These are phyloP conservation scores for Chionomys nivalis DNA, from an alignment of 2,113 vertebrate genomes.

Conservation along the genomic window DNA sequence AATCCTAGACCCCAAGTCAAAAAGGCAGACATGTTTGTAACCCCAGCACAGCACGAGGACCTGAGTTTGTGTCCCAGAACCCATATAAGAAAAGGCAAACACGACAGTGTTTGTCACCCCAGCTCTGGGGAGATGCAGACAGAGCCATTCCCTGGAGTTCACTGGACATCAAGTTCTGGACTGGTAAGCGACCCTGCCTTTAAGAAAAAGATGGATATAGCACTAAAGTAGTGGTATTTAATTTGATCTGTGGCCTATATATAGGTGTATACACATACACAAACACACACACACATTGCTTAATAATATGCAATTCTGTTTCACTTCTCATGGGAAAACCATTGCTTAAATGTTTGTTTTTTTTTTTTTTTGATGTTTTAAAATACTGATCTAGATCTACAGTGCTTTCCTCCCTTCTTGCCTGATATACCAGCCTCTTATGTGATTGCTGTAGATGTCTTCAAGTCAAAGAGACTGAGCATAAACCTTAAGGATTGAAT, in stretches of 20 bases:
- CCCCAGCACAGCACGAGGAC: not conserved
- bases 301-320: not conserved
- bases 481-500: not conserved
- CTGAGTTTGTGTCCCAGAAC: not conserved
- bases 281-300: not conserved
- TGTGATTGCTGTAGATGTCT: not conserved
- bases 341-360: not conserved
- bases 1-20: not conserved
- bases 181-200: not conserved
- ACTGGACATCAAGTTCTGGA: not conserved
- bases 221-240: not conserved
- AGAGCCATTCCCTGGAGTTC: not conserved
- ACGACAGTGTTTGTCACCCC: not conserved
- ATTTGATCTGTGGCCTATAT: not conserved
- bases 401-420: not conserved
- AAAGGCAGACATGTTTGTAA: not conserved
- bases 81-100: not conserved
- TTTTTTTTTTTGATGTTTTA: not conserved
- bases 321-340: not conserved
- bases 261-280: rapidly evolving
- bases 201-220: not conserved
- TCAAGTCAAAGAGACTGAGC: not conserved
- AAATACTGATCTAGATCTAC: not conserved
- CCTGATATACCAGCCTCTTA: not conserved
- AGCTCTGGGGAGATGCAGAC: not conserved